Base-by-base conservation (phyloP, 2,888 invertebrate genomes). In the Tipula vernalis region DNA sequence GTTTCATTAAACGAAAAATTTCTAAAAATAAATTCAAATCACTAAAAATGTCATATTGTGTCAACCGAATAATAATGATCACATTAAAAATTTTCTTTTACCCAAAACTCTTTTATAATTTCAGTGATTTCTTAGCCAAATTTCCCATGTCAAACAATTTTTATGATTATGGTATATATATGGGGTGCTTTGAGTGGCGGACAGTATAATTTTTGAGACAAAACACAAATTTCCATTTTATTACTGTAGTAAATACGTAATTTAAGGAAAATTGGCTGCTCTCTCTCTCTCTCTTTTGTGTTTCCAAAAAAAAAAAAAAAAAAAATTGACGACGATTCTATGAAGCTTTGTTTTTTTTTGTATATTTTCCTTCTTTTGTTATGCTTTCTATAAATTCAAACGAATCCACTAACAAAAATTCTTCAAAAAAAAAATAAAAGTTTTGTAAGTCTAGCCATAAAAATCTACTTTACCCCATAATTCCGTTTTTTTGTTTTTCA, bases 391-490 rank as follows among this genome's bases (percentile, higher is more conserved):
- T 15, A 51, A n/a, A 51, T n/a, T 3, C 28, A 28, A 18, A 71
- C 6, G 5, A 51, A 15, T 28, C 28, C 57, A 57, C 15, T 12
- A 57, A 57, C 57, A 57, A 57, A 57, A 57, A 28, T 28, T n/a
- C 28, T 28, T 2, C 57, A 57, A 6, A 18, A 57, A 15, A 57
- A 6, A 71, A 15, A 1, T 15, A 51, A 71, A 71, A 71, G 71
- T 71, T 71, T 71, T 71, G 71, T 71, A 71, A 71, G 71, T 71
- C 71, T 71, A 71, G 71, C 71, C 71, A 71, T 57, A 71, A 71
- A 71, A 71, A 28, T 71, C 18, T 71, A 71, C 71, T 71, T 71
- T 71, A 71, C 71, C 71, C 71, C 71, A 71, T 28, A 28, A 71
- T 71, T 71, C 28, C 10, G 28, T 18, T 71, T 28, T 28, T 28